Conservation (phyloP, 2,113 vertebrate genomes). For the Indri indri region DNA sequence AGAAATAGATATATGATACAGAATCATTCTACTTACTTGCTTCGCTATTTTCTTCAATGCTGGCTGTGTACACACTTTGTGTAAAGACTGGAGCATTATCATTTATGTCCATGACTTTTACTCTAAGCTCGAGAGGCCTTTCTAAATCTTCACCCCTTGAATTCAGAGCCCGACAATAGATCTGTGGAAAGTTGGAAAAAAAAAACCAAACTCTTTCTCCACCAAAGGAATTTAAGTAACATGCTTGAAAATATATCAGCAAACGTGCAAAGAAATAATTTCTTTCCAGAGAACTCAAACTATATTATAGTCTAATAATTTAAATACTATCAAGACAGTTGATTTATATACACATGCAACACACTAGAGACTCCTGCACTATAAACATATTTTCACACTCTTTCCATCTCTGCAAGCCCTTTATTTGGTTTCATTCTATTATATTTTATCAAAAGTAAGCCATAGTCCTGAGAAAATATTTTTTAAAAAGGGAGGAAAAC, state of each 20-base stretch:
- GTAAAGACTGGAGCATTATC: conserved; percentile 87
- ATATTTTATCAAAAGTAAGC: neutral
- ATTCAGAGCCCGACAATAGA: conserved; percentile 84
- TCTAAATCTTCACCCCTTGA: conserved; percentile 82
- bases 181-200: conserved; percentile 76
- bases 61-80: conserved; percentile 82
- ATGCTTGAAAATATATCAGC: neutral
- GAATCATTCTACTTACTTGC: conserved; percentile 82
- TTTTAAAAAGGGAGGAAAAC: neutral
- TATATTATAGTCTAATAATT: neutral
- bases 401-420: neutral
- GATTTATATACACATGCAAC: neutral
- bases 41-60: conserved; percentile 84
- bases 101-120: conserved; percentile 88
- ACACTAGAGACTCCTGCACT: neutral
- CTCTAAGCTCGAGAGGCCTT: conserved; percentile 84
- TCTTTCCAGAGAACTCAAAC: neutral
- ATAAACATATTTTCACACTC: neutral
- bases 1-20: accelerated
- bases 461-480: neutral
- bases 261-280: neutral
- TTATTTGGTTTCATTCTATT: conserved; percentile 2
- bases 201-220: neutral
- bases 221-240: neutral
- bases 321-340: neutral